phyloP scores from a whole-genome alignment of 2,797 vertebrate species.

The Rhincodon typus region DNA sequence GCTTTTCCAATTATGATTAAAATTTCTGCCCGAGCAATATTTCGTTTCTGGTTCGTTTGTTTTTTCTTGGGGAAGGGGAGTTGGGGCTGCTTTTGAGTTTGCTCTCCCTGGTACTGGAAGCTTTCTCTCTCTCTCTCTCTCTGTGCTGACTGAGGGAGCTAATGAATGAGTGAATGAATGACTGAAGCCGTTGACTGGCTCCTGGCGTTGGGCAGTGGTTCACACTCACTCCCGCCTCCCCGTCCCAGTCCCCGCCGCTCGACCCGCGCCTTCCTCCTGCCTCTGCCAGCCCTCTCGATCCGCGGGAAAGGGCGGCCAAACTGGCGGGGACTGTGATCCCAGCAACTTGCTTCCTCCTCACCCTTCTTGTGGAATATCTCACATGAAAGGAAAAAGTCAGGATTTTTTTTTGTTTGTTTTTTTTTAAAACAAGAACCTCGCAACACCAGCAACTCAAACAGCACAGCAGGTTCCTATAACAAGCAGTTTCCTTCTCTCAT shows the following conservation, averaged over 20 bases:
- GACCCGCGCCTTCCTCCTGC: slow-evolving; percentile 62
- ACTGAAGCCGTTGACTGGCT: slow-evolving; percentile 42
- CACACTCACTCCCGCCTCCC: slow-evolving; percentile 25
- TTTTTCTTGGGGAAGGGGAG: background rate
- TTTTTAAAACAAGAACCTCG: background rate
- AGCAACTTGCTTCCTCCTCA: background rate
- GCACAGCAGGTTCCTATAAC: no score
- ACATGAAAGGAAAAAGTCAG: slow-evolving; percentile 35
- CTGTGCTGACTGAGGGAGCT: slow-evolving; percentile 39
- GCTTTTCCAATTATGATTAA: no score
- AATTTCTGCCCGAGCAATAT: no score
- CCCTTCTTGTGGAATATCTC: background rate
- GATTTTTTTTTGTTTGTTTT: background rate
- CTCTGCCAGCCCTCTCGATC: slow-evolving; percentile 50
- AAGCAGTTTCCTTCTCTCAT: no score
- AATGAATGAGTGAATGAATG: slow-evolving; percentile 38
- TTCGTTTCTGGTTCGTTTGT: no score
- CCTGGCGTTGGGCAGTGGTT: background rate
- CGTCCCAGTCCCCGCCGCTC: slow-evolving; percentile 56
- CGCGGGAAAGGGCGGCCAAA: slow-evolving; percentile 63
- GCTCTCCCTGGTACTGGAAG: slow-evolving; percentile 30
- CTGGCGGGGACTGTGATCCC: slow-evolving; percentile 7
- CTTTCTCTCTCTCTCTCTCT: background rate
- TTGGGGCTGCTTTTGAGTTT: background rate
- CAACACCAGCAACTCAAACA: background rate